Conservation (phyloP, 2,888 invertebrate genomes). For the Brenthis daphne region DNA sequence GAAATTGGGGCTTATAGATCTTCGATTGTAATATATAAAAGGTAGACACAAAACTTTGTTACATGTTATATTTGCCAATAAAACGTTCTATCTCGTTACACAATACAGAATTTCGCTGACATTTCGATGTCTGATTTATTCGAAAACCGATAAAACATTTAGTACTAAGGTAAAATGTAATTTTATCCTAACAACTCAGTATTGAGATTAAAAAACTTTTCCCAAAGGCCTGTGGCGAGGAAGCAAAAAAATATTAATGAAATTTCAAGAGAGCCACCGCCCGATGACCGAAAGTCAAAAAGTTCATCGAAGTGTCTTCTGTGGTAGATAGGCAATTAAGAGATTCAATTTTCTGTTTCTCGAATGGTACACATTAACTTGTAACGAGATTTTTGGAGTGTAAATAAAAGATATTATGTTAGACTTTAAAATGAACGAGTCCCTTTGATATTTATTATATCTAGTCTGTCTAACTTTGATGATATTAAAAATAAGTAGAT, state of each 20-base stretch:
- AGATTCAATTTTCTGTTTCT: conserved; percentile 60
- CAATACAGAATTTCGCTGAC: conserved; percentile 41
- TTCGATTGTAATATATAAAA: conserved; percentile 39
- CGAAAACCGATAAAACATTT: conserved; percentile 50
- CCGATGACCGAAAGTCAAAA: conserved; percentile 62
- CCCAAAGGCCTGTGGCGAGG: conserved; percentile 52
- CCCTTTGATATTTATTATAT: background rate
- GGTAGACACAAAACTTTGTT: conserved; percentile 39
- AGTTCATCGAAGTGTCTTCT: conserved; percentile 68
- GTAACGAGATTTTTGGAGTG: conserved; percentile 19
- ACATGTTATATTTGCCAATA: conserved; percentile 40
- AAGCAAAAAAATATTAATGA: conserved; percentile 66
- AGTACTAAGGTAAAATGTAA: conserved; percentile 59
- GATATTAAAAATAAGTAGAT: background rate
- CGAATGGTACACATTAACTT: conserved; percentile 27
- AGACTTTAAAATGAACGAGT: background rate
- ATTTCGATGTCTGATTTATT: conserved; percentile 49
- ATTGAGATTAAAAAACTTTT: conserved; percentile 77
- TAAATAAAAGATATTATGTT: conserved; percentile 8
- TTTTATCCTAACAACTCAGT: conserved; percentile 58
- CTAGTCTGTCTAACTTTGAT: background rate
- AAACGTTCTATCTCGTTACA: conserved; percentile 39
- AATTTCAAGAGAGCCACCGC: conserved; percentile 59
- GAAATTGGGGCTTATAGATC: conserved; percentile 31
- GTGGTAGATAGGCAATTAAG: conserved; percentile 70